Percentiles rank a stretch among this genome's conserved stretches.
Evolutionary conservation across 2,888 invertebrate species (phyloP).

Genomic region (Sialis lutaria): DNA sequence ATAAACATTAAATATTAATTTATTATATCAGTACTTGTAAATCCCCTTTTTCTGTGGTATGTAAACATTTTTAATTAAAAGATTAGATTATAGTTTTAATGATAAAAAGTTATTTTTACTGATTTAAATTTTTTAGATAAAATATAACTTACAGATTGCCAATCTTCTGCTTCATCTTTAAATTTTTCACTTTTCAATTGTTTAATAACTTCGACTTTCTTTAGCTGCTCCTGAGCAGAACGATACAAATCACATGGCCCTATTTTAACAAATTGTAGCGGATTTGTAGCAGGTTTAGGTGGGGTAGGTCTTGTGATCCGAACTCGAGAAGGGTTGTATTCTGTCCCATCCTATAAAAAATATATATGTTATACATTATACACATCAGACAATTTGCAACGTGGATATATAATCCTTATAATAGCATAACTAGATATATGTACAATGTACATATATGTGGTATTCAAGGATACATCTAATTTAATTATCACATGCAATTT

Average conservation of each 20-base stretch:
- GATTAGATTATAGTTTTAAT: too few species aligned
- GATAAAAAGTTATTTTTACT: too few species aligned
- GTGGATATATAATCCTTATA: too few species aligned
- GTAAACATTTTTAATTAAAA: neutral
- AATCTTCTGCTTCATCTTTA: conserved; percentile 73
- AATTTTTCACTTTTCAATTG: conserved; percentile 55
- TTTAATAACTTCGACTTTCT: conserved; percentile 71
- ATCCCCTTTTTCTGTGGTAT: neutral
- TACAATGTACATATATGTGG: too few species aligned
- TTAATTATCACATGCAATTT: too few species aligned
- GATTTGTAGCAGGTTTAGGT: conserved; percentile 69
- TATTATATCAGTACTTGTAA: neutral
- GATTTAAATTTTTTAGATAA: neutral
- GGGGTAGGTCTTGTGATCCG: conserved; percentile 56
- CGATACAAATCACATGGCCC: conserved; percentile 76
- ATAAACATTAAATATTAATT: conserved; percentile 1
- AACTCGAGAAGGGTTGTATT: conserved; percentile 26
- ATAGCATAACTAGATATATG: too few species aligned
- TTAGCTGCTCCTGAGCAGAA: conserved; percentile 68
- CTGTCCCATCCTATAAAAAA: conserved; percentile 17
- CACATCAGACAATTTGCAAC: too few species aligned
- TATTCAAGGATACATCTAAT: too few species aligned
- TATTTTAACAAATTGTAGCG: conserved; percentile 77
- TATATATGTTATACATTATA: neutral
- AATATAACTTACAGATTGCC: conserved; percentile 63